These are phyloP conservation scores for Therioaphis trifolii DNA, from an alignment of 2,888 invertebrate species.

Conservation along the genomic window DNA sequence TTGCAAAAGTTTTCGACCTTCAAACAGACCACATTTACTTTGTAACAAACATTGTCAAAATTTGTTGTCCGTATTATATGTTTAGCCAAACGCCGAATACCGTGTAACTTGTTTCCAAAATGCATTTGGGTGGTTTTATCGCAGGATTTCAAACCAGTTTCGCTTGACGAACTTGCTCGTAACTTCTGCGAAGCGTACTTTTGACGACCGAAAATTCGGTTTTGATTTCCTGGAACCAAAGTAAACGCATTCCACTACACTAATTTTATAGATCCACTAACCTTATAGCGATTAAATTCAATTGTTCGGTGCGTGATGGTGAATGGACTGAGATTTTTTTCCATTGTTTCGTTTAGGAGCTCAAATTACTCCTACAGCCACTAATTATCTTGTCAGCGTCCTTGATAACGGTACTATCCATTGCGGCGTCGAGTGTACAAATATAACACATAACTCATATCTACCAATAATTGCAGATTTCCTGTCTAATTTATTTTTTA, in stretches of 20 bases:
- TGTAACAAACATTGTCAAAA: no score
- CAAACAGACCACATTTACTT: no score
- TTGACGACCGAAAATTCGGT: not conserved
- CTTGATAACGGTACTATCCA: not conserved
- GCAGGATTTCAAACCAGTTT: not conserved
- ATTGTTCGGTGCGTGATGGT: not conserved
- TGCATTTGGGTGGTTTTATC: not conserved
- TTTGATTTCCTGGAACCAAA: not conserved
- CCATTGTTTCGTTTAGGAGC: not conserved
- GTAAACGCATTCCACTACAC: not conserved
- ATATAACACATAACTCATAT: not conserved
- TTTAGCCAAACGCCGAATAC: no score
- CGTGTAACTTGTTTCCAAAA: no score
- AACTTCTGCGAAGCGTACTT: not conserved
- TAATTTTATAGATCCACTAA: not conserved
- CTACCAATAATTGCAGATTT: not conserved
- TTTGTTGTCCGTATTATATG: no score
- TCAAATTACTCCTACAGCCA: not conserved
- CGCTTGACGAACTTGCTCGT: no score
- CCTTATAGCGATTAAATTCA: conserved; percentile 1
- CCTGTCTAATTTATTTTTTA: conserved; percentile 19
- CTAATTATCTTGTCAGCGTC: not conserved
- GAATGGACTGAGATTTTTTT: not conserved
- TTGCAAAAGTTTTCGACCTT: no score
- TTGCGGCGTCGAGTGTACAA: not conserved